Percentiles rank a stretch among this genome's conserved stretches.
Conservation (phyloP, 92 coral and sea anemone species). For the Palythoa caribaeorum region DNA sequence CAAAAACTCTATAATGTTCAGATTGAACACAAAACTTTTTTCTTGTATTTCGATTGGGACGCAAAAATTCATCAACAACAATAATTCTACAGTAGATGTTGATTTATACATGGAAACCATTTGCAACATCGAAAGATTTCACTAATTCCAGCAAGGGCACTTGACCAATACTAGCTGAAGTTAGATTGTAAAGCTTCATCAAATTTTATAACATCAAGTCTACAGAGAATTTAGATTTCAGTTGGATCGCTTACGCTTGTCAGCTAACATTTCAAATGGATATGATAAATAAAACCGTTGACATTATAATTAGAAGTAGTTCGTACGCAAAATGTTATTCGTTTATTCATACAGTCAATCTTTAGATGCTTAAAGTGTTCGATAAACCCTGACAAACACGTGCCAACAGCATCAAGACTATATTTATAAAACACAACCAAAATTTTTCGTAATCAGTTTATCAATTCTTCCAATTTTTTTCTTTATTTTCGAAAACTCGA, state of each 20-base stretch:
- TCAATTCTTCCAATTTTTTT: constrained; percentile 14
- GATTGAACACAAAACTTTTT: background rate
- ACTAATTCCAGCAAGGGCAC: background rate
- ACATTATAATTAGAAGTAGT: too few relatives aligned
- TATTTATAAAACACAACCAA: constrained; percentile 67
- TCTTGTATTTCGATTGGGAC: background rate
- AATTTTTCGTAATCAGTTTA: constrained; percentile 31
- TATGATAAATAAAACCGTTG: too few relatives aligned
- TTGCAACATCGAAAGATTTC: background rate
- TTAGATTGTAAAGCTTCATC: background rate
- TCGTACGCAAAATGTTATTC: too few relatives aligned
- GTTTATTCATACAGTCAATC: too few relatives aligned
- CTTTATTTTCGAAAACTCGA: constrained; percentile 16
- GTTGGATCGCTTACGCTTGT: too few relatives aligned
- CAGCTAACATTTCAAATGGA: too few relatives aligned
- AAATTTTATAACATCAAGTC: background rate
- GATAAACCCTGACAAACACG: constrained; percentile 22
- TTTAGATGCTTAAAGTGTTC: background rate
- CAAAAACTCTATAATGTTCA: background rate
- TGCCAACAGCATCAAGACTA: constrained; percentile 60
- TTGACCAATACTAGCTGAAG: background rate
- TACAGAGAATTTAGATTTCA: too few relatives aligned
- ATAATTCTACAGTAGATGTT: background rate
- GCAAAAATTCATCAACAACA: background rate
- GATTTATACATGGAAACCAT: background rate